Percentiles rank a stretch among this genome's conserved stretches.
Conservation (phyloP, 2,797 vertebrate species). For the Anniella stebbinsi region DNA sequence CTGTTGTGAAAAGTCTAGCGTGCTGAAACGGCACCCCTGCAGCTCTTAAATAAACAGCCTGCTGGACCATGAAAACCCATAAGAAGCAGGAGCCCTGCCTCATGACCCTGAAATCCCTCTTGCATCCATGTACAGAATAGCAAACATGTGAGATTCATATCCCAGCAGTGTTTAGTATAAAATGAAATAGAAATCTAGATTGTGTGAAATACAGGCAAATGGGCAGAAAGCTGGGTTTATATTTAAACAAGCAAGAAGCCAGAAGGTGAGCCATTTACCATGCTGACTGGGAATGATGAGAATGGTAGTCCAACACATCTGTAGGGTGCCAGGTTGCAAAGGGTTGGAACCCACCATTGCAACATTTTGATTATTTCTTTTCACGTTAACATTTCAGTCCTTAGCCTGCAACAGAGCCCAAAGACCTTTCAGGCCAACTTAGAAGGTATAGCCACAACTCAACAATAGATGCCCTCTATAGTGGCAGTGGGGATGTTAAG, state of each 20-base stretch:
- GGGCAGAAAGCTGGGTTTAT: neutral
- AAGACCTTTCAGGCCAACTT: neutral
- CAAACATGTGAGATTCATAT: neutral
- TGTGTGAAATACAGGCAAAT: rapidly evolving
- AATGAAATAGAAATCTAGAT: neutral
- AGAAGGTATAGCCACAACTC: neutral
- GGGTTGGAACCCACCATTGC: neutral
- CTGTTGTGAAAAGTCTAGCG: neutral
- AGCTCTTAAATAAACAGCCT: constrained; percentile 12
- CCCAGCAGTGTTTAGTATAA: neutral
- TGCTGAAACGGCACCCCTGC: neutral
- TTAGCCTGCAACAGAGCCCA: neutral
- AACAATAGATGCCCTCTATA: neutral
- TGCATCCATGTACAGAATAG: neutral
- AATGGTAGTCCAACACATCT: neutral
- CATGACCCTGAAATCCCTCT: neutral
- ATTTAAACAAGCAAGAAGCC: neutral
- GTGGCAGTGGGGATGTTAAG: neutral
- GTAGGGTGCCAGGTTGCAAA: neutral
- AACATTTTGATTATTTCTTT: neutral
- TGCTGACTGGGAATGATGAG: no score
- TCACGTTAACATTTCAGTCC: neutral
- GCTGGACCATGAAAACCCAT: neutral
- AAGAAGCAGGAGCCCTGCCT: neutral
- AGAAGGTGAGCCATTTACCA: neutral